Base-by-base conservation (phyloP, 2,113 vertebrate genomes). In the Pithys albifrons region DNA sequence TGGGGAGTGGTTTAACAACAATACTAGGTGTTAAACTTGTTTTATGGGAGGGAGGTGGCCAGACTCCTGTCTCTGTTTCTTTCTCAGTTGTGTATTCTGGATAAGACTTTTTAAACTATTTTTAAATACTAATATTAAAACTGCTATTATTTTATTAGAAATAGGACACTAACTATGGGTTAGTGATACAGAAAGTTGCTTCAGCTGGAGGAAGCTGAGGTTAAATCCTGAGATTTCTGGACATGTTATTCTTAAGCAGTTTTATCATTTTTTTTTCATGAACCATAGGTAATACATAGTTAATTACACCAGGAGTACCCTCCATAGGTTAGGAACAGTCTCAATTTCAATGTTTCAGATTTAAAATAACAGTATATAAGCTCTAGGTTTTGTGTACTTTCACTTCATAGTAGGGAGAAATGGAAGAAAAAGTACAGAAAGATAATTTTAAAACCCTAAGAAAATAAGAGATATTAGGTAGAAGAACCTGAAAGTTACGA, bases 401-500 rank as follows among this genome's bases (percentile, higher is more conserved):
- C 22, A 59, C 2, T 4, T 7, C n/a, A 43, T 12, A 74, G 13
- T 14, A 39, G 31, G 22, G n/a, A 23, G 59, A 80, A 79, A 37
- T 12, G 8, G 35, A 61, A 78, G 6, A 25, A 73, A 48, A 88
- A 58, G 12, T 52, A 9, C 19, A 59, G 31, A 80, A 84, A 62
- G 20, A 37, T 25, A 27, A 86, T 70, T 80, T 76, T 19, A 33
- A 86, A 69, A 14, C 2, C 29, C 16, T 14, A 45, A 27, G 29
- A 58, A 88, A 74, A 48, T 3, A 80, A 46, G 82, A 79, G 62
- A 24, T 0, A 0, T 79, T 66, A 70, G 74, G 46, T 76, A 51
- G 75, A 85, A 89, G 46, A 57, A 94, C 82, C 69, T 94, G 82
- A 62, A 96, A 90, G 57, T 78, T 95, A 39, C 20, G 59, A 77